These are phyloP conservation scores for Rhodophaea formosa DNA, from an alignment of 2,888 invertebrate genomes.

Conservation along the genomic window DNA sequence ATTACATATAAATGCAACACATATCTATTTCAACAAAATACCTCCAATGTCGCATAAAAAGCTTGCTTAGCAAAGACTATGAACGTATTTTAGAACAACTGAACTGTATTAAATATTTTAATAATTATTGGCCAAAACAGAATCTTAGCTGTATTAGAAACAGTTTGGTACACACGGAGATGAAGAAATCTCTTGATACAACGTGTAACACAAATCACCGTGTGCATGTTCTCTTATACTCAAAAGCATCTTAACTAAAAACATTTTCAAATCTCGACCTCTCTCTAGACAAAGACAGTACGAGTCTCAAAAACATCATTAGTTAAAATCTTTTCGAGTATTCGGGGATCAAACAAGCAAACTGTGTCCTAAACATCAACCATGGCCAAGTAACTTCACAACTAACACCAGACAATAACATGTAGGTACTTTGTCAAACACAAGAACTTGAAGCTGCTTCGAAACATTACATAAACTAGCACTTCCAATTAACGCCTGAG, in stretches of 20 bases:
- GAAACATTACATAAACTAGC: conserved; percentile 14
- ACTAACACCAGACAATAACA: conserved; percentile 10
- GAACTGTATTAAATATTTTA: conserved; percentile 1
- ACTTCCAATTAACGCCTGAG: conserved; percentile 8
- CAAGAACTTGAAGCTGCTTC: conserved; percentile 7
- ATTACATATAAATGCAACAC: conserved; percentile 53
- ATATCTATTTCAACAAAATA: conserved; percentile 53
- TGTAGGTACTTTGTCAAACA: conserved; percentile 21
- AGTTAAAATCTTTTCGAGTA: no score
- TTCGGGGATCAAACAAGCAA: neutral
- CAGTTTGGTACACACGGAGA: neutral
- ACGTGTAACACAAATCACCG: conserved; percentile 2
- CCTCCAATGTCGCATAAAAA: conserved; percentile 48
- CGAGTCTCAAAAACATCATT: no score
- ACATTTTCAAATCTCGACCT: no score
- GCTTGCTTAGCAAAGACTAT: conserved; percentile 52
- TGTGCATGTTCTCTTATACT: neutral
- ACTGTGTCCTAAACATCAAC: neutral
- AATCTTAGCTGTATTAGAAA: neutral
- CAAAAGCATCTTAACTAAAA: no score
- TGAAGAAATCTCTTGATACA: neutral
- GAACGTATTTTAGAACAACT: conserved; percentile 9
- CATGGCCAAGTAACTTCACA: conserved; percentile 1
- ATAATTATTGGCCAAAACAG: neutral
- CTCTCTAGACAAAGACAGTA: no score